These are phyloP conservation scores for Athetis lepigone DNA, from an alignment of 2,888 invertebrate species.

Conservation along the genomic window DNA sequence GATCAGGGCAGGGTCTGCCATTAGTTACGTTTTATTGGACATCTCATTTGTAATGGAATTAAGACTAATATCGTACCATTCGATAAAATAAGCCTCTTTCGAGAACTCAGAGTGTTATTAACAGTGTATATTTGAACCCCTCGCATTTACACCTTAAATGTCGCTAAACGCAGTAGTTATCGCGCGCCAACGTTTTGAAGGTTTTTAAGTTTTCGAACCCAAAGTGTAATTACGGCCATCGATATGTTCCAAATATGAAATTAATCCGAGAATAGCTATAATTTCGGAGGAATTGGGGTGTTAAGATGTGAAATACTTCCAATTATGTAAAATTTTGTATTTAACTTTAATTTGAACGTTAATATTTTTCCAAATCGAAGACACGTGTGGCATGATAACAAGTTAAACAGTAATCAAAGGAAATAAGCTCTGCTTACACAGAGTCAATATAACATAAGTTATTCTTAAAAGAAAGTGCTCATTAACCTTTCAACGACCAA, in stretches of 20 bases:
- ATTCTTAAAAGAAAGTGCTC: neutral
- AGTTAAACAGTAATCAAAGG: slow-evolving; percentile 34
- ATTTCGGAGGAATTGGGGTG: slow-evolving; percentile 12
- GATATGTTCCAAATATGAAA: slow-evolving; percentile 17
- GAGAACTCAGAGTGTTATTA: slow-evolving; percentile 62
- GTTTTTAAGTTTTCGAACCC: slow-evolving; percentile 26
- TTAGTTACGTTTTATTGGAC: slow-evolving; percentile 46
- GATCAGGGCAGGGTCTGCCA: slow-evolving; percentile 5
- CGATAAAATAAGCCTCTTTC: slow-evolving; percentile 63
- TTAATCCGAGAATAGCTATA: neutral
- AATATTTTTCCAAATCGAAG: slow-evolving; percentile 3
- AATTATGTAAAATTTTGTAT: slow-evolving; percentile 11
- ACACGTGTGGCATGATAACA: neutral
- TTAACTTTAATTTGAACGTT: neutral
- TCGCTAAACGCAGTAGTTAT: slow-evolving; percentile 29
- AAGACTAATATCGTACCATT: slow-evolving; percentile 67
- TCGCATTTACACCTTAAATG: slow-evolving; percentile 24
- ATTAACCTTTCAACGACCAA: no score
- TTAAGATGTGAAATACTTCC: slow-evolving; percentile 10
- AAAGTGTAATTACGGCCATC: slow-evolving; percentile 25
- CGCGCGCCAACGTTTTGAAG: slow-evolving; percentile 25
- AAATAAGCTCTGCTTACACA: slow-evolving; percentile 14
- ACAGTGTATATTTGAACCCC: slow-evolving; percentile 22
- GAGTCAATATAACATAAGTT: neutral
- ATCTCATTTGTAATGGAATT: slow-evolving; percentile 74